Evolutionary conservation across 2,113 vertebrate genomes (phyloP), one percentile per base, ranked within the genome.

Genomic region (Melanotaenia duboulayi): DNA sequence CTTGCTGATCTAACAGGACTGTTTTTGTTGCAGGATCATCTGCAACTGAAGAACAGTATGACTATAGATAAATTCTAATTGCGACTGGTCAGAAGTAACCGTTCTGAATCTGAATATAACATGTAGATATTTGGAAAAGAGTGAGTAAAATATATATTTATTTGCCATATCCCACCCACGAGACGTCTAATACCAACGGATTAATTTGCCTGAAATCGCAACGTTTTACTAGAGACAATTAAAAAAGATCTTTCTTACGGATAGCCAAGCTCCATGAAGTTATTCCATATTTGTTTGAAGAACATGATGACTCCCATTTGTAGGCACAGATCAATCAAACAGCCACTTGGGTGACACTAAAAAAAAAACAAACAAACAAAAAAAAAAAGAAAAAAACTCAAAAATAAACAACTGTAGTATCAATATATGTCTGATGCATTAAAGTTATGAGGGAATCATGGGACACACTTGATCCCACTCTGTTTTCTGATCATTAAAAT

Each of bases 291-390:
- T 87, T 99, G 97, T 90, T 99, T 99, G 87, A 99, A 93, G 86
- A 98, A 96, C 97, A 99, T 99, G 82, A 99, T 99, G 59, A 99
- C 97, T 57, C 97, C 96, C 98, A 99, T 99, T 91, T 99, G 98
- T 79, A 99, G 93, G 74, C 98, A 99, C n/a, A 99, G 94, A 90
- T 99, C 98, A 90, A 99, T 99, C 89, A 99, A 92, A 77, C 98
- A 99, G 82, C 98, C 98, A 50, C 98, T 99, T 0, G 98, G 97
- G 74, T 99, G 97, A 86, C 98, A 99, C 97, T 99, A 90, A 81
- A 61, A 2, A 79, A 88, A 88, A 68, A 1, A 71, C n/a, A n/a
- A n/a, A n/a, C n/a, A 1, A 67, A 28, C n/a, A n/a, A n/a, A n/a
- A n/a, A n/a, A n/a, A n/a, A n/a, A 28, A 28, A 28, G 28, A 6